Evolutionary conservation across 2,113 vertebrate genomes (phyloP).

Genomic region (Chitala chitala): DNA sequence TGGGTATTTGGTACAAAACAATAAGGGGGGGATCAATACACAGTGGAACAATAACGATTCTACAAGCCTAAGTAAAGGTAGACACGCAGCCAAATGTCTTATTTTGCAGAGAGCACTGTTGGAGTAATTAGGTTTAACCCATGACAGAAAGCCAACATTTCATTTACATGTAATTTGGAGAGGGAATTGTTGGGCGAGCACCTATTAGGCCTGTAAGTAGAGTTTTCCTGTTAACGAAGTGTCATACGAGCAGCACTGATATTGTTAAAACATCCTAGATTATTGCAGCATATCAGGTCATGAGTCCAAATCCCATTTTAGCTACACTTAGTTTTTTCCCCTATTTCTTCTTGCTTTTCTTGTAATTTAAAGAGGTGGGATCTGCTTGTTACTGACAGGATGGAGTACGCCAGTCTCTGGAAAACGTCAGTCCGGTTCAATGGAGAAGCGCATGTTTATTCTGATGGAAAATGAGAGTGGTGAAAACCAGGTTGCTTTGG

Average conservation of each 20-base stretch:
- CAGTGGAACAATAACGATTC: background rate
- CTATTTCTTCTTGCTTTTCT: background rate
- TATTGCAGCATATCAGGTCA: background rate
- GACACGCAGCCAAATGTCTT: slow-evolving; percentile 40
- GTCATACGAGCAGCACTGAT: background rate
- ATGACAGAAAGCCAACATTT: background rate
- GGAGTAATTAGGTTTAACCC: slow-evolving; percentile 34
- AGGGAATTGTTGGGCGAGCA: background rate
- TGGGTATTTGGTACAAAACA: background rate
- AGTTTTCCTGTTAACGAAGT: background rate
- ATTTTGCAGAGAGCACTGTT: slow-evolving; percentile 49
- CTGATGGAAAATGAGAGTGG: slow-evolving; percentile 4
- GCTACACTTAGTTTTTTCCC: background rate
- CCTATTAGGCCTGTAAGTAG: background rate
- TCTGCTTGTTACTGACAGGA: background rate
- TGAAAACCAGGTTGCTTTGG: background rate
- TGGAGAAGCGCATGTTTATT: background rate
- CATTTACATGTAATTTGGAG: background rate
- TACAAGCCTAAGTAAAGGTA: background rate
- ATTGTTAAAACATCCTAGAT: slow-evolving; percentile 10
- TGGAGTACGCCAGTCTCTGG: background rate
- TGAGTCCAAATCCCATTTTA: background rate
- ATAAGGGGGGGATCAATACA: background rate
- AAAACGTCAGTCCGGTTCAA: background rate
- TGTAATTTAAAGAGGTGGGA: background rate